Evolutionary conservation across 2,888 invertebrate genomes (phyloP).

Genomic region (Pristionchus japonicus): DNA sequence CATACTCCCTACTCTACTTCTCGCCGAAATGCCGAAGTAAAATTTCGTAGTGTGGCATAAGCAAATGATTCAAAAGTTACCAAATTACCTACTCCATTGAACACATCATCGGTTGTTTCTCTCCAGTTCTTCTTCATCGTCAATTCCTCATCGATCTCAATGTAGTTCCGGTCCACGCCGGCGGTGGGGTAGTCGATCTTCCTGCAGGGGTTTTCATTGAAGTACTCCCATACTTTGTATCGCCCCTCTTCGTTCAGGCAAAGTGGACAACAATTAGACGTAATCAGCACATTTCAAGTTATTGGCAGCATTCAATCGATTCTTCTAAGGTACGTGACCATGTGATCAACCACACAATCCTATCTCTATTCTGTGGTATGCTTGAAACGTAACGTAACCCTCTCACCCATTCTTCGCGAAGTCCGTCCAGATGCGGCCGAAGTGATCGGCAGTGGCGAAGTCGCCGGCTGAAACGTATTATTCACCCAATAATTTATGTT

Average conservation of each 20-base stretch:
- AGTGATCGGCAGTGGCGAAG: neutral
- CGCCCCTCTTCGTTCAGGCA: no score
- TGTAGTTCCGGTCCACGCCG: neutral
- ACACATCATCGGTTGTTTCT: neutral
- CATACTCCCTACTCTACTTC: neutral
- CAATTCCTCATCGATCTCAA: neutral
- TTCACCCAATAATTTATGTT: neutral
- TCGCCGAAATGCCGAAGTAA: neutral
- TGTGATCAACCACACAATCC: no score
- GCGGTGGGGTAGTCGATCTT: neutral
- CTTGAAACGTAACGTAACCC: neutral
- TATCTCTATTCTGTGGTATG: no score
- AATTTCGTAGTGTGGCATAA: no score
- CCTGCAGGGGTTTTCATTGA: neutral
- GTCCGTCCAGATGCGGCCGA: neutral
- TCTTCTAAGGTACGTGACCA: no score
- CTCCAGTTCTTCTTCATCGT: neutral
- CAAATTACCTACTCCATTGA: neutral
- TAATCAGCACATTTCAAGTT: no score
- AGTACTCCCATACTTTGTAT: neutral
- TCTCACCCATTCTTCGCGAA: slow-evolving; percentile 17
- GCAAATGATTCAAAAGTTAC: no score
- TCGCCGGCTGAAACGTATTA: neutral
- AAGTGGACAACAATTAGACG: no score
- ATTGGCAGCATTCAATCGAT: no score